Percentiles rank a stretch among this genome's conserved stretches.
Conservation (phyloP, 2,797 vertebrate species). For the Falco novaeseelandiae region DNA sequence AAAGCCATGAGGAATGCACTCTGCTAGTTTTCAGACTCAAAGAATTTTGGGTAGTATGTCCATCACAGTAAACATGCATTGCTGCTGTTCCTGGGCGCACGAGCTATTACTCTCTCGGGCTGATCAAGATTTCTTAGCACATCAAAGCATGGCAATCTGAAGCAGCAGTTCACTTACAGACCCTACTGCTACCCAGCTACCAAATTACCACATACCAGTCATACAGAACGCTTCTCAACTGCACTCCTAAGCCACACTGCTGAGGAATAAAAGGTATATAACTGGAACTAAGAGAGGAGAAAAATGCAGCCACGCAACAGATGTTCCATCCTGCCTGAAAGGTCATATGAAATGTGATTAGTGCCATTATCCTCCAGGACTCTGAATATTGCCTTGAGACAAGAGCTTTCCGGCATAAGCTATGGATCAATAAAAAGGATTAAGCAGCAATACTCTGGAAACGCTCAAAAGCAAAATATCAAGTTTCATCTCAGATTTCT, state of each 20-base stretch:
- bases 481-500: background rate
- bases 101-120: background rate
- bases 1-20: background rate
- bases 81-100: background rate
- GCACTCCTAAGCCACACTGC: background rate
- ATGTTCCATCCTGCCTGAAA: constrained; percentile 19
- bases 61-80: background rate
- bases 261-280: background rate
- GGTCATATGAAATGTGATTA: constrained; percentile 28
- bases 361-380: constrained; percentile 38
- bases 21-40: background rate
- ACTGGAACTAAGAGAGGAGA: background rate
- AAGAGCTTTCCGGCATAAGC: background rate
- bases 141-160: constrained; percentile 11
- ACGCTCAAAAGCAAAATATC: background rate
- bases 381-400: constrained; percentile 16
- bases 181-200: background rate
- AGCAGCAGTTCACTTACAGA: background rate
- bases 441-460: background rate
- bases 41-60: background rate
- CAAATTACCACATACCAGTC: background rate
- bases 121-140: constrained; percentile 40
- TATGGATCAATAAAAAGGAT: constrained; percentile 25
- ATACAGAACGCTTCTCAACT: background rate
- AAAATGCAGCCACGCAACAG: constrained; percentile 7